A percentile compares a stretch with the other conserved stretches of the same genome.
phyloP scores from a whole-genome alignment of 1,140 invertebrate genomes.

The Hyles vespertilio region DNA sequence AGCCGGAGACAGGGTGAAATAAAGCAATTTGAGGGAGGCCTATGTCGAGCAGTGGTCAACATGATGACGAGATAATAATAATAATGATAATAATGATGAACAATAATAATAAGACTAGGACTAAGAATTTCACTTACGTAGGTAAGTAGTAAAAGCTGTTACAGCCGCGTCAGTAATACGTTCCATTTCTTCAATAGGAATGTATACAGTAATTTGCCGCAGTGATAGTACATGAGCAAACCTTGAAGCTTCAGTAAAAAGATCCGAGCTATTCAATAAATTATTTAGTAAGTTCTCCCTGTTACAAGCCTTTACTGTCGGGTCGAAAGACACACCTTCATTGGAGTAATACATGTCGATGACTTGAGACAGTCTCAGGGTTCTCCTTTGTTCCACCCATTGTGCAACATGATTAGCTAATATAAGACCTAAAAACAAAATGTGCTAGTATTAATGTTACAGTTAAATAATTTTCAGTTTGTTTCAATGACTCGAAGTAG shows the following conservation, averaged over 20 bases:
- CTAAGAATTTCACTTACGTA: slow-evolving; percentile 52
- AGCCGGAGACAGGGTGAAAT: too few species aligned
- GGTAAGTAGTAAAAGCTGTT: slow-evolving; percentile 58
- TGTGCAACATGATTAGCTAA: slow-evolving; percentile 74
- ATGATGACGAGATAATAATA: too few species aligned
- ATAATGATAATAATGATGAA: too few species aligned
- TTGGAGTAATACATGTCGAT: slow-evolving; percentile 83
- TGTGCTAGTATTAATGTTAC: not conserved
- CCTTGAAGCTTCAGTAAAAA: slow-evolving; percentile 57
- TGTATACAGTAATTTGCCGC: slow-evolving; percentile 59
- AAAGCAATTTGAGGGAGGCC: too few species aligned
- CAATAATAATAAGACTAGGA: too few species aligned
- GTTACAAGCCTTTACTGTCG: slow-evolving; percentile 76
- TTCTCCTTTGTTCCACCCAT: slow-evolving; percentile 70
- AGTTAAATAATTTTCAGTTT: too few species aligned
- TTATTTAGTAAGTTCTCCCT: slow-evolving; percentile 69
- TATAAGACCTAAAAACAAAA: slow-evolving; percentile 75
- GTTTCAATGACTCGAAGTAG: not conserved
- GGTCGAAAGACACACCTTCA: slow-evolving; percentile 76
- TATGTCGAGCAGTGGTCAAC: too few species aligned
- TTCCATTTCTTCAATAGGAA: slow-evolving; percentile 57
- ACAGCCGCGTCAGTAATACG: slow-evolving; percentile 58
- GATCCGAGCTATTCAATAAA: slow-evolving; percentile 50
- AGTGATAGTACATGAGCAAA: slow-evolving; percentile 64
- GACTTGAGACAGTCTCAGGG: slow-evolving; percentile 79